Conservation (phyloP, 2,797 vertebrate species). For the Diplodus sargus region DNA sequence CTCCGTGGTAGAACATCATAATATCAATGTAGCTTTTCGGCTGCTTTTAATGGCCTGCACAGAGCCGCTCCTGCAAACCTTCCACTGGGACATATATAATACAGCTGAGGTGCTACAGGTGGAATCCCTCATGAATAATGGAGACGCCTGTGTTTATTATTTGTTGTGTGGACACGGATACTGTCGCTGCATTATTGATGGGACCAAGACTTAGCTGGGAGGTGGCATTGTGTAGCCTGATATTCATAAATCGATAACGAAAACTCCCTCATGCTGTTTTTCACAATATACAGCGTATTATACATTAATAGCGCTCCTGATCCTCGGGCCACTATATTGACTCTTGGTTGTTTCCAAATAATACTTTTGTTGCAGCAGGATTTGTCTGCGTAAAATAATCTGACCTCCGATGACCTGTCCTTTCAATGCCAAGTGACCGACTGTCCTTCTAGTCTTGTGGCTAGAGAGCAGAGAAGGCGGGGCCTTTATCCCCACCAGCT, state of each 20-base stretch:
- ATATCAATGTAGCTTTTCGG: neutral
- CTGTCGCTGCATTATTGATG: slow-evolving; percentile 82
- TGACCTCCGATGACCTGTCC: neutral
- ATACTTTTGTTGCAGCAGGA: neutral
- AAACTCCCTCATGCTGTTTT: slow-evolving; percentile 50
- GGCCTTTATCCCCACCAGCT: slow-evolving; percentile 4
- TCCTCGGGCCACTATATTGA: slow-evolving; percentile 12
- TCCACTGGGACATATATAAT: slow-evolving; percentile 57
- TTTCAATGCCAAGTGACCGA: neutral
- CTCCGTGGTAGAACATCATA: slow-evolving; percentile 5
- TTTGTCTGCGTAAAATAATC: neutral
- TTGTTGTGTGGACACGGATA: slow-evolving; percentile 81
- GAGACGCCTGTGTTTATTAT: slow-evolving; percentile 74
- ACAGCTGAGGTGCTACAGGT: slow-evolving; percentile 70
- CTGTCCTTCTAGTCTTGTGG: slow-evolving; percentile 15
- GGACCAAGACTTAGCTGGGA: slow-evolving; percentile 55
- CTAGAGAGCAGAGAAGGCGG: slow-evolving; percentile 30
- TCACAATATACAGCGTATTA: slow-evolving; percentile 24
- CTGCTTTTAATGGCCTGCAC: slow-evolving; percentile 19
- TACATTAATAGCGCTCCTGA: slow-evolving; percentile 7
- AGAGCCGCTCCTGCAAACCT: slow-evolving; percentile 24
- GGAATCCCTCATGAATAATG: slow-evolving; percentile 82
- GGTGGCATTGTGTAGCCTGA: slow-evolving; percentile 61
- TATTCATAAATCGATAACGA: slow-evolving; percentile 72
- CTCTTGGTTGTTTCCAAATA: slow-evolving; percentile 4